Percentiles rank a stretch among this genome's conserved stretches.
These are phyloP conservation scores for Falco peregrinus DNA, from an alignment of 2,797 vertebrate genomes.

Conservation along the genomic window DNA sequence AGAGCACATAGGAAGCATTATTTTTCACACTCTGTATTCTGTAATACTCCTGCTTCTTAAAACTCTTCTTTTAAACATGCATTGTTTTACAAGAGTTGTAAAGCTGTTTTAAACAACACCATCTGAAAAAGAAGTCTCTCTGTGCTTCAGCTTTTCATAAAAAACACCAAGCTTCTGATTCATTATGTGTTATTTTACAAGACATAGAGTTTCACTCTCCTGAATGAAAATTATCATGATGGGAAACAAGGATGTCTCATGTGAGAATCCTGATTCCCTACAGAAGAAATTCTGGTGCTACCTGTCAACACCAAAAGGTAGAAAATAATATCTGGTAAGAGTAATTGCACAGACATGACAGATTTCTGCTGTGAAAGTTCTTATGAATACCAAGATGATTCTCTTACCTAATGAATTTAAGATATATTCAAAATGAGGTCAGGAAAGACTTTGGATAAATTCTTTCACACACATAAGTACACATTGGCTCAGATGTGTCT, in stretches of 20 bases:
- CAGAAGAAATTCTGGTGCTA: background rate
- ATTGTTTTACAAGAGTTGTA: background rate
- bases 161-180: background rate
- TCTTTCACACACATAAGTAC: background rate
- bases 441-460: background rate
- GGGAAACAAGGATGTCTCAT: background rate
- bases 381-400: background rate
- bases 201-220: background rate
- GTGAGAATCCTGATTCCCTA: background rate
- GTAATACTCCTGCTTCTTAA: background rate
- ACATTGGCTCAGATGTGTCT: background rate
- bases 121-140: background rate
- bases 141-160: background rate
- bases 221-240: background rate
- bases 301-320: background rate
- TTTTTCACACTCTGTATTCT: background rate
- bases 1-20: background rate
- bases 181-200: background rate
- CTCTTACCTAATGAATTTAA: background rate
- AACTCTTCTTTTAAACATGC: background rate
- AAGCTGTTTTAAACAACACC: background rate
- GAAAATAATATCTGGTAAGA: background rate
- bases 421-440: background rate
- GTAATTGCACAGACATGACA: background rate
- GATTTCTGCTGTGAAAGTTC: background rate